Evolutionary conservation across 2,888 invertebrate species (phyloP), one percentile per base, ranked within the genome.

Genomic region (Serrognathus titanus): DNA sequence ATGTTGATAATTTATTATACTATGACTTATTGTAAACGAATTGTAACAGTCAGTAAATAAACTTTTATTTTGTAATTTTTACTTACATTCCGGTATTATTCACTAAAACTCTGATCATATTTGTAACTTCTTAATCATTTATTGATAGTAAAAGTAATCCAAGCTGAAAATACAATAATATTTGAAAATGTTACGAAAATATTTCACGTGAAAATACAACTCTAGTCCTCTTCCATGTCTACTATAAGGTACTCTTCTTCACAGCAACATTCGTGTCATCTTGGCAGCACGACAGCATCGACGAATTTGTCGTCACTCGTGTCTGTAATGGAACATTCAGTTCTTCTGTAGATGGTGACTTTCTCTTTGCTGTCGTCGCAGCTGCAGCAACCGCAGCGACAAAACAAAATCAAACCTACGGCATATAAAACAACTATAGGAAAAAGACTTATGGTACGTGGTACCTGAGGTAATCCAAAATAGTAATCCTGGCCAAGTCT

Each of bases 391-490:
- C 74, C 75, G 55, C 77, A 78, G 39, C 74, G 68, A 63, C 73
- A 73, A 57, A 75, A 77, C n/a, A 78, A 62, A 12, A 77, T 63
- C 16, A 74, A 60, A 37, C 77, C 77, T 77, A 48, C 1, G 61
- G 68, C 66, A 57, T 40, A 48, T 57, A 52, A 54, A 55, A 53
- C 46, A 46, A 37, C 38, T 16, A 79, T n/a, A 79, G 16, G 16
- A 76, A 54, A 80, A 80, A 81, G 55, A 58, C 20, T 48, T 13
- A n/a, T 40, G 12, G 9, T 46, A 43, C 24, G 6, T 24, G 20
- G 66, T 75, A 85, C 85, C 85, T 69, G 85, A 83, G 57, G 80
- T 76, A 57, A 83, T 78, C 77, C 85, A 85, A 47, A 85, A 78
- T 5, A 83, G 73, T 45, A 85, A 79, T 20, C 85, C 84, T 37